phyloP scores from a whole-genome alignment of 2,888 invertebrate species.

The Ennomos quercinarius region DNA sequence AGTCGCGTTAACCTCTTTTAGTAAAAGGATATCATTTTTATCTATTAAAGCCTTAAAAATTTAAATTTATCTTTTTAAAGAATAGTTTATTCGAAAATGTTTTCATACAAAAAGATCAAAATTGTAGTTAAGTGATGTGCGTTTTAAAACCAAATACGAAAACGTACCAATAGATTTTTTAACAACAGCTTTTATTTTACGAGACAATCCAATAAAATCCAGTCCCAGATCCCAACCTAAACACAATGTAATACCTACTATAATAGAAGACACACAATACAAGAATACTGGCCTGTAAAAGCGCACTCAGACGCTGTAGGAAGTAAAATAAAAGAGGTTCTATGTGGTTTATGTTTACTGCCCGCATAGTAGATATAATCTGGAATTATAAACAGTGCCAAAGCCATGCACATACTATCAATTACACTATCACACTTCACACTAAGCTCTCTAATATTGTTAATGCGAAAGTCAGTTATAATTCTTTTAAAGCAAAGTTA shows the following conservation, averaged over 20 bases:
- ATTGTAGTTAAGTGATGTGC: no score
- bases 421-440: no score
- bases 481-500: no score
- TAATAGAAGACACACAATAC: slow-evolving; percentile 22
- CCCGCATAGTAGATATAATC: slow-evolving; percentile 13
- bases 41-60: no score
- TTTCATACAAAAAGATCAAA: no score
- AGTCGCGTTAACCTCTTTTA: no score
- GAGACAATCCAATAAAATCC: slow-evolving; percentile 24
- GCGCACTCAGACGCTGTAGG: slow-evolving; percentile 38
- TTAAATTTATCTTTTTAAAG: no score
- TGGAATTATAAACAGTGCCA: slow-evolving; percentile 13
- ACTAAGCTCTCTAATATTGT: no score
- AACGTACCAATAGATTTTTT: slow-evolving; percentile 17
- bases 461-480: no score
- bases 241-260: slow-evolving; percentile 24
- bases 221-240: slow-evolving; percentile 25
- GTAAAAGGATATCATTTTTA: no score
- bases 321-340: slow-evolving; percentile 38
- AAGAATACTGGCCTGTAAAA: slow-evolving; percentile 38
- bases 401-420: neutral
- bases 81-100: no score
- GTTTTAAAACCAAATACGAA: neutral
- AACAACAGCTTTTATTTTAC: slow-evolving; percentile 23
- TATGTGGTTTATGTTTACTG: slow-evolving; percentile 32